A percentile compares a stretch with the other conserved stretches of the same genome.
Evolutionary conservation across 2,888 invertebrate species (phyloP).

Genomic region (Pristionchus exspectatus): DNA sequence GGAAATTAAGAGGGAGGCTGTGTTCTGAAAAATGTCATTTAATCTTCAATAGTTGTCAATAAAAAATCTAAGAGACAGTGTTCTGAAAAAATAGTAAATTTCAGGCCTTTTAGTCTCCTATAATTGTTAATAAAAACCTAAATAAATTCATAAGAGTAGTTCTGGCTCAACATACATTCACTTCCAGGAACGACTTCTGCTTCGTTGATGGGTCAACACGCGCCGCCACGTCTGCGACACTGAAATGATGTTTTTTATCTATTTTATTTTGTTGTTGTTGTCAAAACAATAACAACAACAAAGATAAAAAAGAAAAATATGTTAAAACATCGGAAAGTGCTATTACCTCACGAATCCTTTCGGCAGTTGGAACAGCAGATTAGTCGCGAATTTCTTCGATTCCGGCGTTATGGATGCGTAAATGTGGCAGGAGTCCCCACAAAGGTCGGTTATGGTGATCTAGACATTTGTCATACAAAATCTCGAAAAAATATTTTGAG

Average conservation of each 20-base stretch:
- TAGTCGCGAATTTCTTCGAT: neutral
- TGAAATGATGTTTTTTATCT: neutral
- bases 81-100: neutral
- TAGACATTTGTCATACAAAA: neutral
- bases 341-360: neutral
- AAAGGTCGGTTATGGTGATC: neutral
- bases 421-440: slow-evolving; percentile 12
- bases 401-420: slow-evolving; percentile 1
- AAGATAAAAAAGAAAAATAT: neutral
- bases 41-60: neutral
- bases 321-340: neutral
- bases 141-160: too few relatives aligned
- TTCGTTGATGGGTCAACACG: neutral
- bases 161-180: neutral
- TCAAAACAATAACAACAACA: neutral
- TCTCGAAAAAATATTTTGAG: too few relatives aligned
- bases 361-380: neutral
- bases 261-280: too few relatives aligned
- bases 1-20: neutral
- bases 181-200: slow-evolving; percentile 9
- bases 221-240: neutral
- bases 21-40: neutral
- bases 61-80: neutral
- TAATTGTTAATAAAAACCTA: neutral
- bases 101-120: too few relatives aligned